Conservation (phyloP, 2,113 vertebrate genomes). For the Rhynchomys soricoides region DNA sequence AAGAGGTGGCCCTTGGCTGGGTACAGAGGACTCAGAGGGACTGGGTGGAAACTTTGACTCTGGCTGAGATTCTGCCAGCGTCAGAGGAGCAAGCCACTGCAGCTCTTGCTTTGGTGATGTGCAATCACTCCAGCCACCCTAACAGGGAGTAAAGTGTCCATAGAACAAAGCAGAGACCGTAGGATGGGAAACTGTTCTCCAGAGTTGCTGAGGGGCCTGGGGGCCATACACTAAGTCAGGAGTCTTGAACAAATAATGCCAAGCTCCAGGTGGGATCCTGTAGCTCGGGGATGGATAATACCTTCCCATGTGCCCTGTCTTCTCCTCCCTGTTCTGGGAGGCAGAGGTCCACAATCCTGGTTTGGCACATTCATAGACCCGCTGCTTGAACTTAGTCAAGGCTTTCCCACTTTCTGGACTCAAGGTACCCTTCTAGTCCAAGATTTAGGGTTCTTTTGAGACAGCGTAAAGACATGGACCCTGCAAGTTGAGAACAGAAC, state of each 20-base stretch:
- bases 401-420: background rate
- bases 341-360: background rate
- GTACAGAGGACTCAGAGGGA: conserved; percentile 59
- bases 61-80: conserved; percentile 44
- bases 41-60: conserved; percentile 75
- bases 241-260: background rate
- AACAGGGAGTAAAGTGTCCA: background rate
- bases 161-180: background rate
- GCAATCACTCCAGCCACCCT: background rate
- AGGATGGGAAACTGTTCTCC: background rate
- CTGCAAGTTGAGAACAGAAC: background rate
- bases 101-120: conserved; percentile 24
- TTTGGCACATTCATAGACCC: background rate
- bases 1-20: conserved; percentile 70
- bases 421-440: background rate
- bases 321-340: background rate
- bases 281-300: background rate
- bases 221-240: background rate
- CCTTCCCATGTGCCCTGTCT: background rate
- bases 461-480: background rate
- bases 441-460: background rate
- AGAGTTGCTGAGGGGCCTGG: background rate
- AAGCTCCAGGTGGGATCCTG: background rate
- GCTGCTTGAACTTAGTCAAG: background rate
- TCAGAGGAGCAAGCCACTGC: background rate